phyloP scores from a whole-genome alignment of 1,140 invertebrate species.

The Subanguina moxae region DNA sequence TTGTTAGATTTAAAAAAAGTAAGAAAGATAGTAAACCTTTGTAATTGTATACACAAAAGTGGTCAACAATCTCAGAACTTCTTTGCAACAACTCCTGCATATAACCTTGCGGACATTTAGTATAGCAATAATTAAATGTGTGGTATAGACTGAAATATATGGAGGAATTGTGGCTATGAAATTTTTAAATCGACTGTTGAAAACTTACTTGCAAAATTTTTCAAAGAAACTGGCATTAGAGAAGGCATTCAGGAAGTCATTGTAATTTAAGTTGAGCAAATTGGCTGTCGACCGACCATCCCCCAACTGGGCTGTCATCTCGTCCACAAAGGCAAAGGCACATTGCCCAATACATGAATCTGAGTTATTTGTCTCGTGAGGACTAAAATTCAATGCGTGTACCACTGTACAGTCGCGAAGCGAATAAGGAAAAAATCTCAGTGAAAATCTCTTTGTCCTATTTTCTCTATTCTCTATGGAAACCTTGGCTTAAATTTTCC shows the following conservation, averaged over 20 bases:
- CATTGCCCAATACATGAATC: constrained; percentile 58
- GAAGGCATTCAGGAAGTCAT: constrained; percentile 55
- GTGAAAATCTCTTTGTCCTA: too few relatives aligned
- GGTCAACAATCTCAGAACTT: constrained; percentile 54
- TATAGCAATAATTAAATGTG: constrained; percentile 51
- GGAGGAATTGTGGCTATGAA: neutral
- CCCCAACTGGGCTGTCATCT: constrained; percentile 45
- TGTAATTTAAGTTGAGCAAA: constrained; percentile 58
- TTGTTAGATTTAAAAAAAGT: neutral
- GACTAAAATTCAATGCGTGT: constrained; percentile 33
- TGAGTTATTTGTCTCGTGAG: constrained; percentile 38
- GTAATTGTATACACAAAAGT: constrained; percentile 58
- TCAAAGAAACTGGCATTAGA: constrained; percentile 57
- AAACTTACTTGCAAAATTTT: constrained; percentile 52
- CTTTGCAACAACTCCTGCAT: constrained; percentile 51
- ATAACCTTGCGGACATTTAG: constrained; percentile 54
- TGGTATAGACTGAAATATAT: constrained; percentile 50
- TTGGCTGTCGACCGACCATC: constrained; percentile 42
- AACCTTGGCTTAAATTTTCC: too few relatives aligned
- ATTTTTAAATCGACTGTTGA: neutral
- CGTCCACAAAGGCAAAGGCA: constrained; percentile 55
- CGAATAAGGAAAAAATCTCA: too few relatives aligned
- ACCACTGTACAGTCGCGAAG: too few relatives aligned
- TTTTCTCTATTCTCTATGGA: too few relatives aligned
- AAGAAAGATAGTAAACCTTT: constrained; percentile 33